A percentile compares a stretch with the other conserved stretches of the same genome.
Evolutionary conservation across 2,888 invertebrate genomes (phyloP).

Genomic region (Synanthedon formicaeformis): DNA sequence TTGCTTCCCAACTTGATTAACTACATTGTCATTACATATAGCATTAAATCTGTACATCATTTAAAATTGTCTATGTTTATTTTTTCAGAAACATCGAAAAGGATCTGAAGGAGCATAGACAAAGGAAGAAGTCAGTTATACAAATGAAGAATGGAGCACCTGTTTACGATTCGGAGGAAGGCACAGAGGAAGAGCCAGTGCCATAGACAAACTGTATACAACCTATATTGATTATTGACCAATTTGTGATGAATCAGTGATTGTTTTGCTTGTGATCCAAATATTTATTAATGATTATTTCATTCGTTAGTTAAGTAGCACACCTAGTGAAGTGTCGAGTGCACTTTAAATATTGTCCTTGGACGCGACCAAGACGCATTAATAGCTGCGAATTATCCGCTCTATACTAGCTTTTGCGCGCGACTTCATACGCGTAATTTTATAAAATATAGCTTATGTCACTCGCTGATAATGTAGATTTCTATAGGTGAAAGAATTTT

Average conservation of each 20-base stretch:
- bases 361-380: too few relatives aligned
- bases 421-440: too few relatives aligned
- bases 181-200: conserved; percentile 77
- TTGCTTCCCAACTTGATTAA: too few relatives aligned
- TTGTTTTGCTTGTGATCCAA: conserved; percentile 37
- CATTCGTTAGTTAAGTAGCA: neutral
- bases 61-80: too few relatives aligned
- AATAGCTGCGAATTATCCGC: too few relatives aligned
- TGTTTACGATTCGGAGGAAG: conserved; percentile 71
- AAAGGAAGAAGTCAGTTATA: conserved; percentile 71
- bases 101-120: conserved; percentile 64
- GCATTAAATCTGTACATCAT: too few relatives aligned
- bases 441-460: too few relatives aligned
- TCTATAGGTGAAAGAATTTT: too few relatives aligned
- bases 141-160: conserved; percentile 69
- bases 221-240: conserved; percentile 7
- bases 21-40: too few relatives aligned
- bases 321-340: neutral
- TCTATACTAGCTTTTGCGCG: too few relatives aligned
- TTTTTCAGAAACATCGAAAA: conserved; percentile 41
- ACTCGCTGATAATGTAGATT: too few relatives aligned
- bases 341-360: neutral
- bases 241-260: conserved; percentile 45
- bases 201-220: conserved; percentile 38
- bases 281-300: conserved; percentile 8